These are phyloP conservation scores for Himalopsyche anomala DNA, from an alignment of 2,888 invertebrate genomes.

Conservation along the genomic window DNA sequence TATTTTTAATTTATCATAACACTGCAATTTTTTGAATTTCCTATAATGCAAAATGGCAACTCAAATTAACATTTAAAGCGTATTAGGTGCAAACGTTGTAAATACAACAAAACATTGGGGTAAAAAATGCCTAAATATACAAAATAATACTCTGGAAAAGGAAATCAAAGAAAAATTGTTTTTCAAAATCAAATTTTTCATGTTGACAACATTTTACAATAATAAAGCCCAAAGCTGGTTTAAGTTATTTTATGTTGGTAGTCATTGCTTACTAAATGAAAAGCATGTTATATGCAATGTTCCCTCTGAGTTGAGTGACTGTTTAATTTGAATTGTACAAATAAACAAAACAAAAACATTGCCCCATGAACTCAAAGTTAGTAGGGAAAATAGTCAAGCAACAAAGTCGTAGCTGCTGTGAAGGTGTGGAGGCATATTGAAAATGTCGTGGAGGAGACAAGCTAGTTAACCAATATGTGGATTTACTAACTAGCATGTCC, in stretches of 20 bases:
- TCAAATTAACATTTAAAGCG: conserved; percentile 24
- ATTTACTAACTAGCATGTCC: too few relatives aligned
- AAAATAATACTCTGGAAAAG: conserved; percentile 4
- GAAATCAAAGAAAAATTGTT: conserved; percentile 6
- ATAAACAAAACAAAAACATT: too few relatives aligned
- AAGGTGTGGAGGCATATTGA: too few relatives aligned
- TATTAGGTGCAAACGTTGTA: not conserved
- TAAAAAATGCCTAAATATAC: conserved; percentile 5
- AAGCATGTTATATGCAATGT: conserved; percentile 8
- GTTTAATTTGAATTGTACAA: too few relatives aligned
- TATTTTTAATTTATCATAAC: too few relatives aligned
- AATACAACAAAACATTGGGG: conserved; percentile 1
- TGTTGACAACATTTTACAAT: conserved; percentile 12
- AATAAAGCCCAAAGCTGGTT: conserved; percentile 6
- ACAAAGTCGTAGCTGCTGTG: too few relatives aligned
- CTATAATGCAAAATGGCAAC: conserved; percentile 22
- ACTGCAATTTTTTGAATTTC: not conserved
- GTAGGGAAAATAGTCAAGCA: too few relatives aligned
- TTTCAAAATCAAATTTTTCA: conserved; percentile 1
- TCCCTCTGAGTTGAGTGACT: too few relatives aligned
- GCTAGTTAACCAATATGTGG: too few relatives aligned
- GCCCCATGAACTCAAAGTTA: too few relatives aligned
- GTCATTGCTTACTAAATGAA: not conserved
- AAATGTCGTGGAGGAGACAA: too few relatives aligned
- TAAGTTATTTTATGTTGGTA: not conserved